phyloP scores from a whole-genome alignment of 2,113 vertebrate species.

The Phylloscopus trochilus region DNA sequence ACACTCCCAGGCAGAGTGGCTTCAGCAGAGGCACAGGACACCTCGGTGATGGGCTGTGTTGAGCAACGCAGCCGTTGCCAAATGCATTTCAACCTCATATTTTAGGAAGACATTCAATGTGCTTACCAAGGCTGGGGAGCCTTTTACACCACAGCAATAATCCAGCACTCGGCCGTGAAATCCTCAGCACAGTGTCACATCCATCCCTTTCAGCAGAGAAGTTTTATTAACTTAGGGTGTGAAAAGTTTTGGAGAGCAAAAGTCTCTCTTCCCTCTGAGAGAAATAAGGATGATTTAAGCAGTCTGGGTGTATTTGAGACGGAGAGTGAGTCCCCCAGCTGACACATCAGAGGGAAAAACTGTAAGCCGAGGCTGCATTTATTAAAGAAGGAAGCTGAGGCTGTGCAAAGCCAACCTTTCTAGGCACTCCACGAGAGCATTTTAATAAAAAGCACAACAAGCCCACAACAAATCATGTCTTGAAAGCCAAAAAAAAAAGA shows the following conservation, averaged over 20 bases:
- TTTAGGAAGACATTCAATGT: conserved; percentile 15
- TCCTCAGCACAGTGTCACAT: conserved; percentile 56
- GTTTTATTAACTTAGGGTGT: conserved; percentile 70
- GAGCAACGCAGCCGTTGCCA: neutral
- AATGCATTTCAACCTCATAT: conserved; percentile 26
- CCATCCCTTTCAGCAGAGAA: conserved; percentile 40
- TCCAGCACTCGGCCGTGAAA: conserved; percentile 48
- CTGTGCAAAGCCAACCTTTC: conserved; percentile 61
- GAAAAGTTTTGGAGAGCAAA: conserved; percentile 67
- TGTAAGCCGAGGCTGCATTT: conserved; percentile 63
- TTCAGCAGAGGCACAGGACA: neutral
- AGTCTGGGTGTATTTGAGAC: conserved; percentile 53
- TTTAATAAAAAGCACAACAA: conserved; percentile 77
- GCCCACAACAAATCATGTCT: conserved; percentile 71
- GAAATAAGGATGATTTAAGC: conserved; percentile 73
- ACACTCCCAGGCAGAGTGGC: neutral
- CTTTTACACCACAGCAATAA: conserved; percentile 41
- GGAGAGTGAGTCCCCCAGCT: conserved; percentile 56
- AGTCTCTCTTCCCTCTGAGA: conserved; percentile 57
- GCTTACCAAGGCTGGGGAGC: conserved; percentile 20
- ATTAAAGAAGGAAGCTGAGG: conserved; percentile 60
- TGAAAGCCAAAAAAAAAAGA: conserved; percentile 53
- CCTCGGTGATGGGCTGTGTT: neutral
- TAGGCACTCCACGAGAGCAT: conserved; percentile 52
- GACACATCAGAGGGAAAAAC: conserved; percentile 65